Evolutionary conservation across 2,888 invertebrate genomes (phyloP).

Genomic region (Maniola hyperantus): DNA sequence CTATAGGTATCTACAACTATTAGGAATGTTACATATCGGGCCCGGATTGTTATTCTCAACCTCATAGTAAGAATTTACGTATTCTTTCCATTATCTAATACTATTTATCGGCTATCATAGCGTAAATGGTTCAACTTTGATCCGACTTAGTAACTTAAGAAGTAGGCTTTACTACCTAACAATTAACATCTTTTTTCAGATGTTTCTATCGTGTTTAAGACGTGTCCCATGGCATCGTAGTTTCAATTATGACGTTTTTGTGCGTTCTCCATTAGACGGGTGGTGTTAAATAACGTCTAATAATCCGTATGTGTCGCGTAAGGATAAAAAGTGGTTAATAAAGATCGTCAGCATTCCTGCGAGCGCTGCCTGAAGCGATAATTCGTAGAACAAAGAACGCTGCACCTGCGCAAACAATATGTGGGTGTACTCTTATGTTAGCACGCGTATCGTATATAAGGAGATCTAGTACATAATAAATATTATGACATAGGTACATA

Average conservation of each 20-base stretch:
- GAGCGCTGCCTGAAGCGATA: conserved; percentile 62
- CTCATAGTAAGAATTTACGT: too few relatives aligned
- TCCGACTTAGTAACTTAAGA: too few relatives aligned
- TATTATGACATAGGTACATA: background rate
- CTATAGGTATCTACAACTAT: too few relatives aligned
- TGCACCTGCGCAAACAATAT: conserved; percentile 77
- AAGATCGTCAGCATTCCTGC: conserved; percentile 50
- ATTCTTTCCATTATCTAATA: too few relatives aligned
- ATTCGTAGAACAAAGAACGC: conserved; percentile 75
- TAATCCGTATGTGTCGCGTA: conserved; percentile 15
- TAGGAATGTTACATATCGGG: too few relatives aligned
- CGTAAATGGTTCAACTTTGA: too few relatives aligned
- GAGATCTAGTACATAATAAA: conserved; percentile 42
- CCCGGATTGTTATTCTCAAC: too few relatives aligned
- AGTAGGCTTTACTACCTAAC: too few relatives aligned
- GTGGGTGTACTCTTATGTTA: conserved; percentile 54
- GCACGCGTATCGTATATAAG: conserved; percentile 50
- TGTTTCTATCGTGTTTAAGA: background rate
- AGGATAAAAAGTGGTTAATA: conserved; percentile 30
- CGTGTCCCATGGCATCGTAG: background rate
- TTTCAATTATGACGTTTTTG: conserved; percentile 21
- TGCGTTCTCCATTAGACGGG: conserved; percentile 11
- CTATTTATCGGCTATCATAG: too few relatives aligned
- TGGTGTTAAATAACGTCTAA: conserved; percentile 14
- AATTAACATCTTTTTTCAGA: background rate